These are phyloP conservation scores for Drosophila hawaiiensis DNA, from an alignment of 2,888 invertebrate genomes.

Conservation along the genomic window DNA sequence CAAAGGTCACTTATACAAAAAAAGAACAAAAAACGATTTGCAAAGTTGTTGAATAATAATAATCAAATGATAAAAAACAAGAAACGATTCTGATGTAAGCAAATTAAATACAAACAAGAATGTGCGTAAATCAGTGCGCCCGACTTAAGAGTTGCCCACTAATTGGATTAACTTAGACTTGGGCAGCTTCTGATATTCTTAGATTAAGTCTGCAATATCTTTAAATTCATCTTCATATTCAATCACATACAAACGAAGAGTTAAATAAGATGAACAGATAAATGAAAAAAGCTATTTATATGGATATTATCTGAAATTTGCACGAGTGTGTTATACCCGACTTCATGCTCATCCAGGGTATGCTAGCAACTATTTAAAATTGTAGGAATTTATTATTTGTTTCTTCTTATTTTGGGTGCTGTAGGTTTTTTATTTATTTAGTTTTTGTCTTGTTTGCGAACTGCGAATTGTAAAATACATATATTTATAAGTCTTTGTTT, in stretches of 20 bases:
- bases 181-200: neutral
- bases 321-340: neutral
- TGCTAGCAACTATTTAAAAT: conserved; percentile 7
- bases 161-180: neutral
- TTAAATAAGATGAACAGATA: neutral
- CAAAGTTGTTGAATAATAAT: conserved; percentile 1
- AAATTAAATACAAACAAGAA: neutral
- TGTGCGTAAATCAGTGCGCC: neutral
- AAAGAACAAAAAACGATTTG: neutral
- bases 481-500: conserved; percentile 42
- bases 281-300: neutral
- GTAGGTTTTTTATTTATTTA: neutral
- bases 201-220: neutral
- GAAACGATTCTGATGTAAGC: conserved; percentile 27
- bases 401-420: neutral
- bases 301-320: neutral
- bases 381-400: conserved; percentile 23
- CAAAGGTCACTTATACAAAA: conserved; percentile 22
- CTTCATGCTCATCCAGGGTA: conserved; percentile 8
- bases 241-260: neutral
- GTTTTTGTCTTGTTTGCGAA: conserved; percentile 18
- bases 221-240: neutral
- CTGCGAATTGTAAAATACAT: conserved; percentile 44
- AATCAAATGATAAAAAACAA: conserved; percentile 8
- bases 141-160: conserved; percentile 2